Base-by-base conservation (phyloP, 1,140 invertebrate genomes). In the Aphelinus certus region DNA sequence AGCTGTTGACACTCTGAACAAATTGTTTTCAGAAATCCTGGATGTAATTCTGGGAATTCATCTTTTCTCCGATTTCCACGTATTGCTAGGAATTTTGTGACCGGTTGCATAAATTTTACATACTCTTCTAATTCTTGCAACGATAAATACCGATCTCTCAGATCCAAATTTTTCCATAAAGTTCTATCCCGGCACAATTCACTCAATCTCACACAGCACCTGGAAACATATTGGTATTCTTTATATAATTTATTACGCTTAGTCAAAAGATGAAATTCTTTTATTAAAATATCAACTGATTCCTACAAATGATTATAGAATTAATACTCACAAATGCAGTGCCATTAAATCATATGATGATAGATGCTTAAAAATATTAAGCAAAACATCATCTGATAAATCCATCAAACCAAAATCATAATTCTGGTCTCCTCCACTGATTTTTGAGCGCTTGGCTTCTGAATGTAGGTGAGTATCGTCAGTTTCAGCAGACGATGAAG, bases 351-450 rank as follows among this genome's bases (percentile, higher is more conserved):
- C 88, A 68, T 85, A 83, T 1, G 88, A 85, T 77, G 84, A 79
- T 53, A 90, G 78, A 82, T 86, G 85, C 75, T 89, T 88, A 63
- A 90, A 85, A 76, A 90, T 90, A 77, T 90, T 86, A 71, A 89
- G 82, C 10, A 90, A 80, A 53, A 90, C 80, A 81, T 90, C 89
- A 78, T 90, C 88, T 5, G 89, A 89, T 64, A 90, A 85, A 68
- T 83, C 78, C 7, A 87, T 74, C 26, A 88, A 76, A 53, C 45
- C 62, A 57, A 65, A 75, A 2, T 68, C 48, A 61, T 81, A 76
- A 71, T n/a, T 1, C 57, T 71, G 62, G n/a, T 67, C 10, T 55
- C 73, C 57, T 3, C 75, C 68, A 70, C 58, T 76, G 43, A 82
- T 63, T 75, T 79, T 85, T 7, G 78, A 69, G 7, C 81, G 78